Evolutionary conservation across 2,888 invertebrate genomes (phyloP).

Genomic region (Trileptium ribeirensis): DNA sequence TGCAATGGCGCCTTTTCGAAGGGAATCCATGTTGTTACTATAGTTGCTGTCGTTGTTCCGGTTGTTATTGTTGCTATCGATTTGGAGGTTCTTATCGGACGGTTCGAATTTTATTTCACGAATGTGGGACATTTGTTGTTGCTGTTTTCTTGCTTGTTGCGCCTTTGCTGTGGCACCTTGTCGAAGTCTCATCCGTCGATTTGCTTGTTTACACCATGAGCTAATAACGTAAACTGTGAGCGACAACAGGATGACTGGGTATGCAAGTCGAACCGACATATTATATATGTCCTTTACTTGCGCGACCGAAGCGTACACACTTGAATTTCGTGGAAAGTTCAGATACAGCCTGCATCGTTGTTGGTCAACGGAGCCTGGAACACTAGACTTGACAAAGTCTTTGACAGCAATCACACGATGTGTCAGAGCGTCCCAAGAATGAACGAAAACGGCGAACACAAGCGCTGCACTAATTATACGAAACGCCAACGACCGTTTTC

Average conservation of each 20-base stretch:
- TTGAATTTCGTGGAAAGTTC: background rate
- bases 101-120: background rate
- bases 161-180: background rate
- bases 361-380: background rate
- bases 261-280: background rate
- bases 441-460: background rate
- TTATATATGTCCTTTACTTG: slow-evolving; percentile 1
- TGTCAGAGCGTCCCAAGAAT: slow-evolving; percentile 16
- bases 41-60: background rate
- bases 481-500: background rate
- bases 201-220: background rate
- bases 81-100: background rate
- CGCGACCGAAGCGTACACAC: background rate
- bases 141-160: background rate
- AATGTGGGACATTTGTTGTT: background rate
- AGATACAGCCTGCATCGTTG: no score
- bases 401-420: no score
- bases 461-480: background rate
- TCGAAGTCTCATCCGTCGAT: background rate
- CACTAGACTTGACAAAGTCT: background rate
- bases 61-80: background rate
- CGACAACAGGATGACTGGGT: slow-evolving; percentile 3
- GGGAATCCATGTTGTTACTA: no score
- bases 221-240: background rate
- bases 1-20: no score